Percentiles rank a stretch among this genome's conserved stretches.
Conservation (phyloP, 2,888 invertebrate species). For the Listrodromus nycthemerus region DNA sequence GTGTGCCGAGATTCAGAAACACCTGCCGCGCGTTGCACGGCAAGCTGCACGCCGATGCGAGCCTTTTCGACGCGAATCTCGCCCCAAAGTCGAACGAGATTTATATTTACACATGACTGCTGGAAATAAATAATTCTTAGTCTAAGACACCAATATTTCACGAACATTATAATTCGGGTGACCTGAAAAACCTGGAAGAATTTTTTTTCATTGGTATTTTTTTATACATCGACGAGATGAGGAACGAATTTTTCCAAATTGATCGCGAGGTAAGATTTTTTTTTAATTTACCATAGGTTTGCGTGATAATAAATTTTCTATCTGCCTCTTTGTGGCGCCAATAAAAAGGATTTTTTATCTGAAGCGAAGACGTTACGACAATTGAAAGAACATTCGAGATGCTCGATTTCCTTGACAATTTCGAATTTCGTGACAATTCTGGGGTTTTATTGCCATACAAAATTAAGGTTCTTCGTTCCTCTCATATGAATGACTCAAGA, state of each 20-base stretch:
- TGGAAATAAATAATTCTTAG: conserved; percentile 43
- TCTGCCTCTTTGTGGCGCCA: no score
- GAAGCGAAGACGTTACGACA: no score
- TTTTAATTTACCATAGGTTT: no score
- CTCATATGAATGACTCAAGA: background rate
- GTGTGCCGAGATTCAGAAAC: conserved; percentile 64
- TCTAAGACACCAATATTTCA: conserved; percentile 39
- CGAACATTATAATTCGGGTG: background rate
- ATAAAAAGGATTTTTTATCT: no score
- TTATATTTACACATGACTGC: background rate
- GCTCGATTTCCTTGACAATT: no score
- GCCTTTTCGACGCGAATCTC: conserved; percentile 37
- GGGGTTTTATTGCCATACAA: no score
- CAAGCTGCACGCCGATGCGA: conserved; percentile 8
- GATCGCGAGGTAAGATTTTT: no score
- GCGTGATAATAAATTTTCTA: no score
- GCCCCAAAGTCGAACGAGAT: conserved; percentile 28
- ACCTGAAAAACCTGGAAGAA: conserved; percentile 61
- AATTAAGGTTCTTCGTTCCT: background rate
- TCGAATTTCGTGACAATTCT: background rate
- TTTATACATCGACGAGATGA: conserved; percentile 19
- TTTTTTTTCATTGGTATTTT: background rate
- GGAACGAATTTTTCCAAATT: conserved; percentile 31
- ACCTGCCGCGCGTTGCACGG: conserved; percentile 59
- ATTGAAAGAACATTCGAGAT: no score